Percentiles rank a stretch among this genome's conserved stretches.
phyloP scores from a whole-genome alignment of 2,797 vertebrate genomes.

The Distichodus sexfasciatus region DNA sequence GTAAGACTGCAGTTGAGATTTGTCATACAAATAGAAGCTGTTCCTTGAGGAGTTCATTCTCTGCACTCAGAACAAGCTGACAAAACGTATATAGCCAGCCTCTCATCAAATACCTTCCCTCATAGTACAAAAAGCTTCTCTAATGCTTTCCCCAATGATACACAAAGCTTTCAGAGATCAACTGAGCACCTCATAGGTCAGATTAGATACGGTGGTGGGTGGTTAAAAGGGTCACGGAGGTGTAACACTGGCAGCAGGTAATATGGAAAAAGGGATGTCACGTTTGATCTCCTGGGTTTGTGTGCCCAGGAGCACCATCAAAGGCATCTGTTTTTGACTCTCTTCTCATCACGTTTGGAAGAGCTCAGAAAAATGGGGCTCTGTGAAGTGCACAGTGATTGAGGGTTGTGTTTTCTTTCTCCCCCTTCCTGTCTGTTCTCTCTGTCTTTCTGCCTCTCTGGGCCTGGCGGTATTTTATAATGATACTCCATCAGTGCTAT shows the following conservation, averaged over 20 bases:
- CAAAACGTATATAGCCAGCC: constrained; percentile 12
- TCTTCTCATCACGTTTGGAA: constrained; percentile 34
- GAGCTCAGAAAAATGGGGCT: neutral
- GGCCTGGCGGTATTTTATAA: no score
- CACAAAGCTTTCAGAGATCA: constrained; percentile 40
- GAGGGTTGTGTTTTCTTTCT: neutral
- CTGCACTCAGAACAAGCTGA: constrained; percentile 62
- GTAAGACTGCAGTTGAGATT: neutral
- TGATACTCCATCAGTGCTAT: neutral
- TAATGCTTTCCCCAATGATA: constrained; percentile 22
- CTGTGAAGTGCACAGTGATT: constrained; percentile 38
- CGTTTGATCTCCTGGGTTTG: constrained; percentile 47
- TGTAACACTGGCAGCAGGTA: constrained; percentile 41
- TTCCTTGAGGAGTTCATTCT: constrained; percentile 62
- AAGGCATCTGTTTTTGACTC: constrained; percentile 39
- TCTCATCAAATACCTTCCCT: neutral
- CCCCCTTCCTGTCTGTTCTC: constrained; percentile 9
- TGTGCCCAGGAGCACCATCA: constrained; percentile 37
- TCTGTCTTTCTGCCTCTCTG: neutral
- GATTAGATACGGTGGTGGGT: constrained; percentile 28
- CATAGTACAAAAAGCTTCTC: constrained; percentile 23
- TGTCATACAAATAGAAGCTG: constrained; percentile 58
- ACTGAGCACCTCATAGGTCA: constrained; percentile 29
- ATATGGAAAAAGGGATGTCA: constrained; percentile 25
- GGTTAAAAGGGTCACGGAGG: constrained; percentile 43